Evolutionary conservation across 2,888 invertebrate species (phyloP).

Genomic region (Ormyrus thymus): DNA sequence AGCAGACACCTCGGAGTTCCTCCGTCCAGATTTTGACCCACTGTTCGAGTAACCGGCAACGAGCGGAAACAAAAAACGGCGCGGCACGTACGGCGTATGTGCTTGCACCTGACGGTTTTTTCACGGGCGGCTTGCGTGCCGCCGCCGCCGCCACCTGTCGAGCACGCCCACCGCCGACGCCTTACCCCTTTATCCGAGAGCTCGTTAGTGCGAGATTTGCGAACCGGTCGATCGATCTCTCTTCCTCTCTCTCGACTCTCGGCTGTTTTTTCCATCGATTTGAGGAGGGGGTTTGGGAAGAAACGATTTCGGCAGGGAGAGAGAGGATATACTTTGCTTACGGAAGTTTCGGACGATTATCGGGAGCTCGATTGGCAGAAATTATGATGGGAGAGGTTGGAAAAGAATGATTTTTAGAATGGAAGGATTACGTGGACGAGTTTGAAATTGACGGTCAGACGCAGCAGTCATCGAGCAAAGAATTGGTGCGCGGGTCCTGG

Average conservation of each 20-base stretch:
- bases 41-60: neutral
- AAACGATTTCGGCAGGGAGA: neutral
- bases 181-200: conserved; percentile 15
- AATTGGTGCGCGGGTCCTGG: too few relatives aligned
- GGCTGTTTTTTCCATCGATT: neutral
- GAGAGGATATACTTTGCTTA: too few relatives aligned
- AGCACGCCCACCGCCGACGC: conserved; percentile 59
- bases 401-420: too few relatives aligned
- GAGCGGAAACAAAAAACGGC: conserved; percentile 20
- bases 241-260: neutral
- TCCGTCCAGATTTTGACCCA: conserved; percentile 46
- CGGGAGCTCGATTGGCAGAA: neutral
- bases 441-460: too few relatives aligned
- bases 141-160: conserved; percentile 62
- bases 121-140: conserved; percentile 10
- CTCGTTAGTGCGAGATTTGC: conserved; percentile 66
- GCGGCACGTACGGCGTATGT: neutral
- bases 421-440: too few relatives aligned
- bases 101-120: conserved; percentile 5
- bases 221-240: conserved; percentile 34
- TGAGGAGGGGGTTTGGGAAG: neutral
- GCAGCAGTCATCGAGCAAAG: too few relatives aligned
- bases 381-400: neutral
- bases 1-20: neutral
- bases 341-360: neutral